Base-by-base conservation (phyloP, 2,113 vertebrate species). In the Trochalopteron elliotii region DNA sequence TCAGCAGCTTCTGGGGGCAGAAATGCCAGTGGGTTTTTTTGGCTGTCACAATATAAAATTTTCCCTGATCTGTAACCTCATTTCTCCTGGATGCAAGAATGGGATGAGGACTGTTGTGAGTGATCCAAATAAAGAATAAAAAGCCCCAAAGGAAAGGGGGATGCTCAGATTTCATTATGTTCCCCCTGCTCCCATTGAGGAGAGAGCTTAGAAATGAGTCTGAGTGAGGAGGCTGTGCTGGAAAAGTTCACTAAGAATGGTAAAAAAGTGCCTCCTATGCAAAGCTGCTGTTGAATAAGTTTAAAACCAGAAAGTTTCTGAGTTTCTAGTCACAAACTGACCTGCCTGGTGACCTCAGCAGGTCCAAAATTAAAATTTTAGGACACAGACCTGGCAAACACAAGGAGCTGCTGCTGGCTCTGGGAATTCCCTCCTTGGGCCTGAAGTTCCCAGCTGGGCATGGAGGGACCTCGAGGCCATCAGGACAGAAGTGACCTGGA, bases 361-460 rank as follows among this genome's bases (percentile, higher is more conserved):
- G 10, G 17, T n/a, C 53, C 63, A 42, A 86, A 90, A 65, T 7
- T 1, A 47, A 89, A 47, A 42, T 63, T 61, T 81, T 14, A 52
- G 9, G 42, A 23, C 39, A 88, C 92, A 81, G 81, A 99, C 98
- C 98, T 98, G 98, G 97, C 70, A 98, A 97, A 92, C 94, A 98
- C 0, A 95, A 97, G 67, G 97, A 96, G 78, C 98, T 98, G 93
- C 98, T 97, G 57, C 83, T 98, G 86, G 96, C 80, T 69, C 93
- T 93, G 65, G 90, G 94, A 42, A 94, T 44, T 69, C 97, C 98
- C 75, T 98, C 97, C 90, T 94, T 97, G 44, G 90, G 95, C 56
- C 98, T 97, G 83, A 98, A 99, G 47, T 89, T 99, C 82, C 98
- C 98, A 55, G 97, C 97, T 64, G 98, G 98, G 96, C 99, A 99